A percentile compares a stretch with the other conserved stretches of the same genome.
Conservation (phyloP, 1,140 invertebrate genomes). For the Ctenoplectra terminalis region DNA sequence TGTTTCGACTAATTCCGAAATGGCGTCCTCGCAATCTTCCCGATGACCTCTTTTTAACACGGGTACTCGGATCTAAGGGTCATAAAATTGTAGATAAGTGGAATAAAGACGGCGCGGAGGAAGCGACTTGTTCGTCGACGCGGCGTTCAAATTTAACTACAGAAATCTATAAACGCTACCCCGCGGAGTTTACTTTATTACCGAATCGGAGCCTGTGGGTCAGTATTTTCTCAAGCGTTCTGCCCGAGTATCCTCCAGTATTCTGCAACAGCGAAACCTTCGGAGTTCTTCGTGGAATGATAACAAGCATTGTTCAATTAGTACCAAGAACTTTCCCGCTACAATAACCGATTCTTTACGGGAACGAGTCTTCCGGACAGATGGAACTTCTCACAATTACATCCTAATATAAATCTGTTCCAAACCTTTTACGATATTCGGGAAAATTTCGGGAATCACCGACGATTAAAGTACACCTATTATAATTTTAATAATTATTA, state of each 20-base stretch:
- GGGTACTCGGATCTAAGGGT: neutral
- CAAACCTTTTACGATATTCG: too few species aligned
- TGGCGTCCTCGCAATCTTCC: too few species aligned
- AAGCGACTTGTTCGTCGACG: neutral
- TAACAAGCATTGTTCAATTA: slow-evolving; percentile 24
- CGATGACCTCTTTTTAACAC: neutral
- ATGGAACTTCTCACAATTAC: neutral
- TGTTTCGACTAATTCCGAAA: neutral
- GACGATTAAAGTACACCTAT: too few species aligned
- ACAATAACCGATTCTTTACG: neutral
- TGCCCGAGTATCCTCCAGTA: neutral
- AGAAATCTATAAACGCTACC: slow-evolving; percentile 12
- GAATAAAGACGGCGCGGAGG: neutral
- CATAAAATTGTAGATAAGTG: neutral
- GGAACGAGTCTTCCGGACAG: neutral
- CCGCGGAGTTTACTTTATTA: slow-evolving; percentile 4
- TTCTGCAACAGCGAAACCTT: neutral
- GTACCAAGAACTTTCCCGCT: neutral
- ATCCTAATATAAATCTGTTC: too few species aligned
- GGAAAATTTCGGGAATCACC: too few species aligned
- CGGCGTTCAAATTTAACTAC: slow-evolving; percentile 14
- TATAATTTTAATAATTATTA: too few species aligned
- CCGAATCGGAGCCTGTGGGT: slow-evolving; percentile 8
- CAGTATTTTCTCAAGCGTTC: slow-evolving; percentile 25
- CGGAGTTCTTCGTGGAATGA: neutral